These are phyloP conservation scores for Callinectes sapidus DNA, from an alignment of 2,888 invertebrate genomes.

Conservation along the genomic window DNA sequence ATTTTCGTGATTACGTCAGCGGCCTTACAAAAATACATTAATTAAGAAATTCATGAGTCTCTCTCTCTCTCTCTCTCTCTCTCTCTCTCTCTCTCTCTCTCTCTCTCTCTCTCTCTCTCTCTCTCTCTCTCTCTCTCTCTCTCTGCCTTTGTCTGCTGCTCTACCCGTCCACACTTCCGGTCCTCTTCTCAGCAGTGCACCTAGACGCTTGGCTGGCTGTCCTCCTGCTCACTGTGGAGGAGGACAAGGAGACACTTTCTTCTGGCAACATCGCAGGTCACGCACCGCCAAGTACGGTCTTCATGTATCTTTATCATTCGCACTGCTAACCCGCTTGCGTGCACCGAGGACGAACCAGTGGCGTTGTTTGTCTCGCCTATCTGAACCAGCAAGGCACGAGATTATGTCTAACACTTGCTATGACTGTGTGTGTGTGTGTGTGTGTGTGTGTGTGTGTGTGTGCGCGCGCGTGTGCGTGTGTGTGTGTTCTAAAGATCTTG, in stretches of 20 bases:
- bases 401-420: not conserved
- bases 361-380: conserved; percentile 7
- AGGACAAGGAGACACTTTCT: conserved; percentile 16
- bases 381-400: not conserved
- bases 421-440: conserved; percentile 2
- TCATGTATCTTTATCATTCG: conserved; percentile 26
- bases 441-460: conserved; percentile 21
- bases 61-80: conserved; percentile 11
- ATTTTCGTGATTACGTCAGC: not conserved
- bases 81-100: conserved; percentile 24
- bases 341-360: not conserved
- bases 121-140: conserved; percentile 21
- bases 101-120: conserved; percentile 25
- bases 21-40: not conserved
- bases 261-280: conserved; percentile 13
- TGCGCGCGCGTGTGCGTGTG: not conserved
- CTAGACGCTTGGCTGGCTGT: not conserved
- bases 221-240: not conserved
- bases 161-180: conserved; percentile 25
- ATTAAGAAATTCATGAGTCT: not conserved
- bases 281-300: conserved; percentile 14
- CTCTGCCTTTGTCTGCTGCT: not conserved
- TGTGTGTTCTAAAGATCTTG: not conserved
- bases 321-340: not conserved
- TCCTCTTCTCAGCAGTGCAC: not conserved